Base-by-base conservation (phyloP, 2,113 vertebrate species). In the Nasalis larvatus region DNA sequence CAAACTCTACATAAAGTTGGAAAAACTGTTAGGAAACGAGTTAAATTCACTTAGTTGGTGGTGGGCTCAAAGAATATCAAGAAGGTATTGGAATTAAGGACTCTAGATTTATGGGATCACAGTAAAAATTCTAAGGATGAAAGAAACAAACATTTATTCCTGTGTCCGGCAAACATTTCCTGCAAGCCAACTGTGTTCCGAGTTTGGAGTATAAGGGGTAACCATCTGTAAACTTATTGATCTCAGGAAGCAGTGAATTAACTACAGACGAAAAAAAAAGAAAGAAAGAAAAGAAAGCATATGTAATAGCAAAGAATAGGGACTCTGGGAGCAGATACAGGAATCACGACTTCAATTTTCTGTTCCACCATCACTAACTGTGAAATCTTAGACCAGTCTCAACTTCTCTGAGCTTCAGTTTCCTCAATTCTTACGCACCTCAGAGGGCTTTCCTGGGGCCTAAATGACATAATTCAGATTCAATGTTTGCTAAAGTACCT, bases 321-420 rank as follows among this genome's bases (percentile, higher is more conserved):
- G 11, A 30, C 37, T 14, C 40, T 0, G 37, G 49, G 47, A 52
- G 18, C 35, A 69, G 32, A 42, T 4, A 47, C 1, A 27, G 87
- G 8, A 1, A 17, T 16, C 13, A 58, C 0, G 1, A 20, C 3
- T 18, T 30, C 21, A 86, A 18, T 45, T 8, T 25, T 23, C 45
- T 1, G 0, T 0, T 6, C 25, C 47, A 25, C 9, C 12, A 4
- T 9, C 9, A 3, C n/a, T 27, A 5, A 21, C 37, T 13, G 7
- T 4, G 27, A 17, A 18, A 6, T 4, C 45, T 35, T 27, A 16
- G 30, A 7, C 20, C 25, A 1, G 23, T 14, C 71, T 42, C 13
- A 8, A 0, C 74, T 4, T 1, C 37, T 4, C 3, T 9, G 52
- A 47, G 47, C 52, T 73, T 30, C 3, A 8, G 37, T 30, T 58